Evolutionary conservation across 2,888 invertebrate species (phyloP).

Genomic region (Agrotis puta): DNA sequence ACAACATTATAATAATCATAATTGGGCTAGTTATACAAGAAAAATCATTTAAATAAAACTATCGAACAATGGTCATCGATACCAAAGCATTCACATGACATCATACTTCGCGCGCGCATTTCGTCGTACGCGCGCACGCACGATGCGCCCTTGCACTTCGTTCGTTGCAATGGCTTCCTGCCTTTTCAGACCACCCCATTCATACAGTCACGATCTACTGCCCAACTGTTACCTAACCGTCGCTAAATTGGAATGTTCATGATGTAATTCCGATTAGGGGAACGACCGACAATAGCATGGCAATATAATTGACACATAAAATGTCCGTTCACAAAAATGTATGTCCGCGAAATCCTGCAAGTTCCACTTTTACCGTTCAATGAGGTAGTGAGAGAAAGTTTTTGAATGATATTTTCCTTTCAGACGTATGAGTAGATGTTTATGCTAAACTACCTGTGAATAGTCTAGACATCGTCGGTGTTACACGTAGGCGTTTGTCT

Average conservation of each 20-base stretch:
- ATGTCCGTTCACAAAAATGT: slow-evolving; percentile 30
- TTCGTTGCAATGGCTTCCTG: slow-evolving; percentile 78
- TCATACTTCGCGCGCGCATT: slow-evolving; percentile 55
- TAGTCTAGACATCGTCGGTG: slow-evolving; percentile 33
- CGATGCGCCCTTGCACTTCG: slow-evolving; percentile 82
- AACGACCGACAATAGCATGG: slow-evolving; percentile 39
- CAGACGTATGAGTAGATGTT: slow-evolving; percentile 16
- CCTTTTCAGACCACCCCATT: slow-evolving; percentile 81
- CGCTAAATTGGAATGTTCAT: slow-evolving; percentile 71
- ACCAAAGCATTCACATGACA: slow-evolving; percentile 62
- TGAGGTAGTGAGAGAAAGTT: slow-evolving; percentile 47
- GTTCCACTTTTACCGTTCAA: slow-evolving; percentile 24
- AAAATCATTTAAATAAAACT: slow-evolving; percentile 48
- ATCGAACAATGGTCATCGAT: slow-evolving; percentile 59
- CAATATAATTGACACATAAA: slow-evolving; percentile 37
- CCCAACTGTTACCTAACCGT: slow-evolving; percentile 72
- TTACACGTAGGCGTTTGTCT: slow-evolving; percentile 49
- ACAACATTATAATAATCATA: slow-evolving; percentile 21
- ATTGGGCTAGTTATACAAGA: slow-evolving; percentile 25
- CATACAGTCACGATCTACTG: slow-evolving; percentile 79
- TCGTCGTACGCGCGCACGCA: slow-evolving; percentile 59
- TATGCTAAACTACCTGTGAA: slow-evolving; percentile 41
- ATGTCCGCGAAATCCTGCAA: slow-evolving; percentile 35
- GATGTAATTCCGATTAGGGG: slow-evolving; percentile 67
- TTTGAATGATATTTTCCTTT: slow-evolving; percentile 33